Evolutionary conservation across 2,888 invertebrate genomes (phyloP).

Genomic region (Cerceris rybyensis): DNA sequence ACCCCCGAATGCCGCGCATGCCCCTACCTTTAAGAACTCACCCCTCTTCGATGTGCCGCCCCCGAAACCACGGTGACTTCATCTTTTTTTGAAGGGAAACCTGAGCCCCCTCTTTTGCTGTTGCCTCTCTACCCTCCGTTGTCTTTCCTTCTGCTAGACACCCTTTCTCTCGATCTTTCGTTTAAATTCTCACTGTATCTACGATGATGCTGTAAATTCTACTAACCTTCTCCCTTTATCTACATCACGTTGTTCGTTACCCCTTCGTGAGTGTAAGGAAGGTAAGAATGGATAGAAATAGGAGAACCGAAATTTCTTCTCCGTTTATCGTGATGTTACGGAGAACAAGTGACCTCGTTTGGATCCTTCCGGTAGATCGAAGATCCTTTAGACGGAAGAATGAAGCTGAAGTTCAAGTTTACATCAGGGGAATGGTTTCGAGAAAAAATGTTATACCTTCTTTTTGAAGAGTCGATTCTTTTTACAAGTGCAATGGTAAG

Average conservation of each 20-base stretch:
- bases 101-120: constrained; percentile 35
- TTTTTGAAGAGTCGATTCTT: constrained; percentile 1
- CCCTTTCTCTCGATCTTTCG: neutral
- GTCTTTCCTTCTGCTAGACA: neutral
- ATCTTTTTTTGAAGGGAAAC: constrained; percentile 68
- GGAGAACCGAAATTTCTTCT: constrained; percentile 1
- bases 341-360: neutral
- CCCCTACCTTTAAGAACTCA: constrained; percentile 65
- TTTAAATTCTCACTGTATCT: neutral
- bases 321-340: constrained; percentile 6
- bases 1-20: constrained; percentile 79
- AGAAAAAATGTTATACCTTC: neutral
- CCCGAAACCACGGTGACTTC: constrained; percentile 70
- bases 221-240: too few species aligned
- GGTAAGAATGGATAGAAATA: neutral
- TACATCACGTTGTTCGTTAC: too few species aligned
- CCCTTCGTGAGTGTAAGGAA: too few species aligned
- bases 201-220: neutral
- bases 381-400: neutral
- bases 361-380: neutral
- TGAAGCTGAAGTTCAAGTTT: constrained; percentile 14
- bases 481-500: neutral
- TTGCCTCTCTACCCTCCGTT: constrained; percentile 12
- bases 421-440: constrained; percentile 15
- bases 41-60: constrained; percentile 53